Conservation (phyloP, 2,888 invertebrate genomes). For the Heliconius ethilla region DNA sequence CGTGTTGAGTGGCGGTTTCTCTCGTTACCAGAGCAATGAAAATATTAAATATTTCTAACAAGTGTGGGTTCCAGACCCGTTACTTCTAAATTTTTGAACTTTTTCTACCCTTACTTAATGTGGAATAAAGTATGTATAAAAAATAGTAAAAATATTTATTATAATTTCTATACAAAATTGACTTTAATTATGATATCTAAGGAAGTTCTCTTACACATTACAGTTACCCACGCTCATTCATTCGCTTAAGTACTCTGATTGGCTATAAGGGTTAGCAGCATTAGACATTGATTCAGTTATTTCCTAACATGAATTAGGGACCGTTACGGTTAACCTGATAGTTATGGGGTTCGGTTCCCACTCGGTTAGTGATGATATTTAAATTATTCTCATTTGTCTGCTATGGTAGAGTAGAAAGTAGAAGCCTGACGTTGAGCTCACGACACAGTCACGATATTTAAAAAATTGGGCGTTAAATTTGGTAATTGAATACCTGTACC, state of each 20-base stretch:
- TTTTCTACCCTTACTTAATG: too few relatives aligned
- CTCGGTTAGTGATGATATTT: neutral
- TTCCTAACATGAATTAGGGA: neutral
- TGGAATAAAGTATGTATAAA: too few relatives aligned
- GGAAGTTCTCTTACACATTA: slow-evolving; percentile 17
- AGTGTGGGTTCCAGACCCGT: too few relatives aligned
- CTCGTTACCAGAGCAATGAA: too few relatives aligned
- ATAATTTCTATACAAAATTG: neutral
- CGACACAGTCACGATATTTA: neutral
- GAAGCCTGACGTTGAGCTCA: neutral
- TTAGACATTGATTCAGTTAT: slow-evolving; percentile 14
- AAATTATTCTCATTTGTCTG: neutral
- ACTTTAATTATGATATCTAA: neutral
- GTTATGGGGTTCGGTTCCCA: neutral
- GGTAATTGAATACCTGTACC: neutral
- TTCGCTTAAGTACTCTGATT: slow-evolving; percentile 26
- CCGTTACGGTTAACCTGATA: neutral
- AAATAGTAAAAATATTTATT: neutral
- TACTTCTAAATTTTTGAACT: too few relatives aligned
- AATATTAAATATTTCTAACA: too few relatives aligned
- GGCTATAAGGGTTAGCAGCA: slow-evolving; percentile 24
- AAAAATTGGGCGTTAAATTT: neutral
- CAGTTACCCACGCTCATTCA: slow-evolving; percentile 31
- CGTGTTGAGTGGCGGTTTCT: too few relatives aligned
- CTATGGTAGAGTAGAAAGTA: neutral